Conservation (phyloP, 1,140 invertebrate genomes). For the Mizuhopecten yessoensis region DNA sequence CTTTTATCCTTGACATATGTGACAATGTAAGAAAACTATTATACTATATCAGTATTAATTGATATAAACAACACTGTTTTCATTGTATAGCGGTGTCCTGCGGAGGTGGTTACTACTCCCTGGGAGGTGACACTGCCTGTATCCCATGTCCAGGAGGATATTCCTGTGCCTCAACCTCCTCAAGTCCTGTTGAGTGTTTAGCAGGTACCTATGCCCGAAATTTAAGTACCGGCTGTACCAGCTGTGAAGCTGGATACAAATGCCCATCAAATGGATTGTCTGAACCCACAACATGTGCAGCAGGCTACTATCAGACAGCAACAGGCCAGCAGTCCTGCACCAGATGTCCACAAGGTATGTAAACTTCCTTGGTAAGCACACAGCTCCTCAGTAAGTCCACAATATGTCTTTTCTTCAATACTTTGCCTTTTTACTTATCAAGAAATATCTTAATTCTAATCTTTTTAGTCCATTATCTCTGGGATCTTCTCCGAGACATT, state of each 20-base stretch:
- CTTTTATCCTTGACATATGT: too few relatives aligned
- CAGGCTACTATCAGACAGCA: constrained; percentile 73
- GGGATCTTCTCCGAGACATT: too few relatives aligned
- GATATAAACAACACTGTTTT: too few relatives aligned
- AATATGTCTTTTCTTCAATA: too few relatives aligned
- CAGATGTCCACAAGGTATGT: constrained; percentile 75
- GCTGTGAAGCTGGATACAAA: constrained; percentile 71
- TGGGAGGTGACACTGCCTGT: constrained; percentile 69
- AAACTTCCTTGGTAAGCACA: not conserved
- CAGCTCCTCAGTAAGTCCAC: too few relatives aligned
- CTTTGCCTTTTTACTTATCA: too few relatives aligned
- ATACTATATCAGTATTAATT: too few relatives aligned
- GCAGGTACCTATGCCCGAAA: constrained; percentile 72
- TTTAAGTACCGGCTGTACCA: constrained; percentile 65
- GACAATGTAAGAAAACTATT: too few relatives aligned
- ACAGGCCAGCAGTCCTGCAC: constrained; percentile 75
- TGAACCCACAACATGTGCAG: constrained; percentile 67
- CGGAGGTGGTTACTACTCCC: constrained; percentile 71
- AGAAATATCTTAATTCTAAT: too few relatives aligned
- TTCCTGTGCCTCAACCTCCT: constrained; percentile 63
- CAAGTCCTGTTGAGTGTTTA: constrained; percentile 69
- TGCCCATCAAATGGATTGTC: constrained; percentile 72
- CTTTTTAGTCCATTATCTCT: too few relatives aligned
- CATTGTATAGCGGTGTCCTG: constrained; percentile 56
- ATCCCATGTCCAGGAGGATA: constrained; percentile 74